Evolutionary conservation across 2,113 vertebrate genomes (phyloP), one percentile per base, ranked within the genome.

Genomic region (Alaudala cheleensis): DNA sequence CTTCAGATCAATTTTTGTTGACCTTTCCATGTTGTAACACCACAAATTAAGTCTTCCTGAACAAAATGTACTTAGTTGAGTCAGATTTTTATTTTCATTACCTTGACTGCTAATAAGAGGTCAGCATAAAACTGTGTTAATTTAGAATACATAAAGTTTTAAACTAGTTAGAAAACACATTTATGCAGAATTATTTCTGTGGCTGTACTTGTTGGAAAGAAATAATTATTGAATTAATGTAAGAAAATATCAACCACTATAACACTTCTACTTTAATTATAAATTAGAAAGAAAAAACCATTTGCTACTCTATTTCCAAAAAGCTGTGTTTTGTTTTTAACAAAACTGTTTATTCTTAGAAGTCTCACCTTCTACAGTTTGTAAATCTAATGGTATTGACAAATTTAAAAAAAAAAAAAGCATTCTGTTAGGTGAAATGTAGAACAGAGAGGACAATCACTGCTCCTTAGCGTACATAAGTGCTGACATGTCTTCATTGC

Each of bases 1-100:
- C 93, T 96, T 97, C 61, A 92, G 93, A 97, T 97, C 97, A 96
- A 97, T 98, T 98, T 97, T 98, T 98, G 96, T 98, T 98, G 98
- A 98, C 98, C 98, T 98, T 98, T 95, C 91, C 72, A 34, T 80
- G 86, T 97, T 96, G 87, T 87, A 95, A 92, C 70, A 83, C 73
- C 85, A 92, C 96, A 97, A 97, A 98, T 97, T 97, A 97, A 91
- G 89, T 96, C 91, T 96, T 97, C 83, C 92, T 85, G 80, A 81
- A 74, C 45, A 92, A 97, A 97, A 96, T 71, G 87, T 96, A 88
- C 97, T 97, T 96, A 93, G 74, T 96, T 93, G 90, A 95, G 81
- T 91, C 93, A 94, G 80, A 92, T 93, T 96, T 95, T 97, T 94
- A 72, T 92, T 96, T 95, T 93, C 90, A 90, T 96, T 96, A 93